Percentiles rank a stretch among this genome's conserved stretches.
Conservation (phyloP, 2,797 vertebrate species). For the Clarias platycephalus region DNA sequence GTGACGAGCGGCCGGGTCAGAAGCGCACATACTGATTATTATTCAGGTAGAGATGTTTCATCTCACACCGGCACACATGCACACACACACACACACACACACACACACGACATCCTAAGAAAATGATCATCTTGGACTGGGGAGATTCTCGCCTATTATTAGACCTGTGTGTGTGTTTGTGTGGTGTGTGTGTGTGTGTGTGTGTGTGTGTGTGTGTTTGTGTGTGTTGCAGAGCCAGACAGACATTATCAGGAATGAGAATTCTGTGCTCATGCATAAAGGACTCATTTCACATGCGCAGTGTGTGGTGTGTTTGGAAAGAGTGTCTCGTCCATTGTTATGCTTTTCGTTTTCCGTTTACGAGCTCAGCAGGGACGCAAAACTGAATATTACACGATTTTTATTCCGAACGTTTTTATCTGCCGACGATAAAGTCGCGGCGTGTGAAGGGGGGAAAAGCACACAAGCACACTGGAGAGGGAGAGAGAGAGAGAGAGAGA, state of each 20-base stretch:
- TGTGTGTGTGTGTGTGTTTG: background rate
- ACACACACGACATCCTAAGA: background rate
- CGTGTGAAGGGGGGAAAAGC: too few species aligned
- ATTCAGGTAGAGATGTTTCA: background rate
- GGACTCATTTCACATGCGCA: conserved; percentile 8
- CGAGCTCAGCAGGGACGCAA: conserved; percentile 10
- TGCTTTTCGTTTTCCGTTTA: background rate
- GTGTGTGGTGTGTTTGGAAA: conserved; percentile 10
- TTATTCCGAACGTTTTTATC: conserved; percentile 1
- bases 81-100: background rate
- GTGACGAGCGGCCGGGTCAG: background rate
- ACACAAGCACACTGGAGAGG: background rate
- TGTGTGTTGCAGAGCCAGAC: background rate
- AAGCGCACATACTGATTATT: background rate
- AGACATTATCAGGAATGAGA: background rate
- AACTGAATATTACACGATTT: conserved; percentile 1
- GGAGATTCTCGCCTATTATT: conserved; percentile 1
- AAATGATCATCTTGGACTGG: background rate
- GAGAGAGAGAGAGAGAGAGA: background rate
- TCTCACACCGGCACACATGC: background rate
- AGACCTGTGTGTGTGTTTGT: background rate
- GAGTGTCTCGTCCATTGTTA: background rate
- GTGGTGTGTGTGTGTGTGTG: conserved; percentile 1
- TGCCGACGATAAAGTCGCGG: conserved; percentile 2
- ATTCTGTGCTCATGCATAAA: conserved; percentile 2